A percentile compares a stretch with the other conserved stretches of the same genome.
Evolutionary conservation across 2,888 invertebrate genomes (phyloP).

Genomic region (Arge pagana): DNA sequence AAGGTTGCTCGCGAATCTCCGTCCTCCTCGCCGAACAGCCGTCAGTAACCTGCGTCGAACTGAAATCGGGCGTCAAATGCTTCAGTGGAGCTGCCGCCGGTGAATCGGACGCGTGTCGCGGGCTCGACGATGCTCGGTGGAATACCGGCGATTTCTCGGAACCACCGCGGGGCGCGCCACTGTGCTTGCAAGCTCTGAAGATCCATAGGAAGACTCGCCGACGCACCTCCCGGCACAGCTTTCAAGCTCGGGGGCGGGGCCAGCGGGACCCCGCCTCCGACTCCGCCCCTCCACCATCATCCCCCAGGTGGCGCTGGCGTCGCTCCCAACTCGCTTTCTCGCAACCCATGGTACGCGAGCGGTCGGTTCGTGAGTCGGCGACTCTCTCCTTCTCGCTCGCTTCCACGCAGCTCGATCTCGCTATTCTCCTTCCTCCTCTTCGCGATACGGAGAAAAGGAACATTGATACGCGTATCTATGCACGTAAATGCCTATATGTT

Average conservation of each 20-base stretch:
- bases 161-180: constrained; percentile 43
- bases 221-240: constrained; percentile 36
- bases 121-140: constrained; percentile 22
- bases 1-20: no score
- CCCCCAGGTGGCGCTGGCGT: constrained; percentile 32
- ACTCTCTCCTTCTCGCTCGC: background rate
- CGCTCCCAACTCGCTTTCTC: constrained; percentile 10
- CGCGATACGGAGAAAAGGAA: no score
- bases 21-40: no score
- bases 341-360: background rate
- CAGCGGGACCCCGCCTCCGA: constrained; percentile 52
- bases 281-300: constrained; percentile 47
- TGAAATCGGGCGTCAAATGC: background rate
- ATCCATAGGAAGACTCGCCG: constrained; percentile 45
- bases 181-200: constrained; percentile 42
- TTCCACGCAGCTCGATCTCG: background rate
- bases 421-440: background rate
- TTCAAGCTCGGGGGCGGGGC: constrained; percentile 51
- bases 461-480: no score
- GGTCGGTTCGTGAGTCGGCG: background rate
- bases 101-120: constrained; percentile 23
- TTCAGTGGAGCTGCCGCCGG: no score
- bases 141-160: constrained; percentile 11
- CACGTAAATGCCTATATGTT: no score
- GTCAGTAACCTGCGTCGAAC: no score